Evolutionary conservation across 2,888 invertebrate species (phyloP), one percentile per base, ranked within the genome.

Genomic region (Sphaeridia pumilis): DNA sequence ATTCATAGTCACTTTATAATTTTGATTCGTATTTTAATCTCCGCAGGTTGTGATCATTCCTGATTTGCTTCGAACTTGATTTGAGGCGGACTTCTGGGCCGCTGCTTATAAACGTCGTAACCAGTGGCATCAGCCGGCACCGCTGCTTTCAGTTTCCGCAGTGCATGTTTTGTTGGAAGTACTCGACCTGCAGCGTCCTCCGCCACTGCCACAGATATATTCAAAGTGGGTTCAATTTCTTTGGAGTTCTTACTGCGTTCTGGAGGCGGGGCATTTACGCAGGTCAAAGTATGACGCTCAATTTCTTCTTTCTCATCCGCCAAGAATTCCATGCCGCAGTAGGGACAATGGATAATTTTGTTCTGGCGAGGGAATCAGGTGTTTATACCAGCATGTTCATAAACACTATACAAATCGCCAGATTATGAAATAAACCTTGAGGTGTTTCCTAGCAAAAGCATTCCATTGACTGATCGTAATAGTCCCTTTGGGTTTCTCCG

Each of bases 401-500:
- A 12, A 31, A 12, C 31, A 31, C 7, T 31, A 12, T 31, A 12
- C 31, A 41, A 41, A 41, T 41, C 20, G 17, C 7, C 7, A 41
- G 17, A 12, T 14, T 41, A 41, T 10, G 12, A 7, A 41, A 12
- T 41, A n/a, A 10, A 50, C 50, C 36, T 45, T 50, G 10, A 50
- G n/a, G 21, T 35, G 3, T 26, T 44, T 35, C 12, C 31, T 21
- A 10, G 50, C 50, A 45, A 50, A 50, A 1, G 12, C 25, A 42
- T 50, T 50, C 50, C 50, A 50, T 34, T 35, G 26, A 24, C 35
- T 5, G 25, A 50, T 50, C 3, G 50, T 50, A 24, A 50, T 50
- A 12, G 45, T 45, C 2, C 50, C 50, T 26, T 31, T 34, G 10
- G 50, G 50, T 35, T 50, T 50, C 12, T 22, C 34, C 14, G 50